These are phyloP conservation scores for Dyspetes luteomarginatus DNA, from an alignment of 2,888 invertebrate genomes.

Conservation along the genomic window DNA sequence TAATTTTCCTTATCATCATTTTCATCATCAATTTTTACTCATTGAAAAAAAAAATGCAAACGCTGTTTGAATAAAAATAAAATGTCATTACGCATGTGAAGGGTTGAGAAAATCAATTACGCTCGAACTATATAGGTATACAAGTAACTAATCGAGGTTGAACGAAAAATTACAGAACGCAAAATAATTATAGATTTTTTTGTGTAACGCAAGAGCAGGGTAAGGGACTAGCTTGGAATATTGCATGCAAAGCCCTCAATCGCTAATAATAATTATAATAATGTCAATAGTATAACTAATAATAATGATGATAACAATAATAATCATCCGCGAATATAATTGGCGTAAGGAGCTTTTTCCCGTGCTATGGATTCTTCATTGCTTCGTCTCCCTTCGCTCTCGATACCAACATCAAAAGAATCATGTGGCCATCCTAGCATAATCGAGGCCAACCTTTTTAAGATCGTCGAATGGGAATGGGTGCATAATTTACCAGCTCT, in stretches of 20 bases:
- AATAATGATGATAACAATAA: slow-evolving; percentile 13
- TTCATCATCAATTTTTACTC: too few species aligned
- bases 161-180: too few species aligned
- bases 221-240: too few species aligned
- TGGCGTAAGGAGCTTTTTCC: slow-evolving; percentile 79
- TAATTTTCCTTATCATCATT: too few species aligned
- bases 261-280: slow-evolving; percentile 8
- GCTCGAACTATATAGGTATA: too few species aligned
- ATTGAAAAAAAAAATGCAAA: too few species aligned
- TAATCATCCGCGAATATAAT: slow-evolving; percentile 71
- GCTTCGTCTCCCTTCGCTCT: slow-evolving; percentile 24
- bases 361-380: slow-evolving; percentile 50
- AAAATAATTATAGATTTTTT: too few species aligned
- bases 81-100: too few species aligned
- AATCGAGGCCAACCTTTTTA: slow-evolving; percentile 39
- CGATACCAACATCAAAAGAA: slow-evolving; percentile 60
- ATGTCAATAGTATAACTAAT: slow-evolving; percentile 7
- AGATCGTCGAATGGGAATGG: neutral
- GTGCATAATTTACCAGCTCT: slow-evolving; percentile 28
- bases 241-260: neutral
- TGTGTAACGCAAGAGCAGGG: too few species aligned
- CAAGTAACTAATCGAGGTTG: too few species aligned
- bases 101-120: too few species aligned
- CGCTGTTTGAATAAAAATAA: too few species aligned
- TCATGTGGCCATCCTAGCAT: slow-evolving; percentile 13